Percentiles rank a stretch among this genome's conserved stretches.
phyloP scores from a whole-genome alignment of 2,888 invertebrate species.

The Lycocerus yunnanus region DNA sequence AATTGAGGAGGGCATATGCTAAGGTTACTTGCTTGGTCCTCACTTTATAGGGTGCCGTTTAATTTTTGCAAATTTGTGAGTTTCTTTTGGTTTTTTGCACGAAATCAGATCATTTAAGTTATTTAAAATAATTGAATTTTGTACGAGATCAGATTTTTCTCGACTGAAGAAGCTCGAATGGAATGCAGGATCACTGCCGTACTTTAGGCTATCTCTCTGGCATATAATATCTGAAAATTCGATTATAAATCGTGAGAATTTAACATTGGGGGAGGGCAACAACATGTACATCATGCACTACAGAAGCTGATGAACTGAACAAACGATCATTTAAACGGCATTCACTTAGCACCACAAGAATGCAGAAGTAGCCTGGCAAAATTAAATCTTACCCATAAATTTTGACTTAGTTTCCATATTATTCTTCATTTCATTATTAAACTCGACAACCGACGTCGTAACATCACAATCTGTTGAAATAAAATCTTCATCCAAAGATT shows the following conservation, averaged over 20 bases:
- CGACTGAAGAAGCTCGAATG: background rate
- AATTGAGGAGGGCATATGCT: background rate
- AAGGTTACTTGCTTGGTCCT: background rate
- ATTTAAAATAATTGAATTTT: background rate
- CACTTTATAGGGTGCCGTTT: background rate
- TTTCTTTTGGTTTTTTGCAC: background rate
- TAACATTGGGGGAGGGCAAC: too few species aligned
- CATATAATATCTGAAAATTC: background rate
- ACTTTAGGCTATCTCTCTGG: background rate
- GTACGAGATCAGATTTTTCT: background rate
- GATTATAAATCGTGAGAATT: background rate
- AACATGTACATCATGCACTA: too few species aligned
- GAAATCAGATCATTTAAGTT: background rate
- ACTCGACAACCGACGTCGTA: background rate
- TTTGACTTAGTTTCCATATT: background rate
- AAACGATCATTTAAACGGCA: too few species aligned
- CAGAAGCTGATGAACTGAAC: too few species aligned
- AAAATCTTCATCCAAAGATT: background rate
- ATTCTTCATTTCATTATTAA: background rate
- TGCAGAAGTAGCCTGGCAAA: too few species aligned
- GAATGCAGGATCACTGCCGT: background rate
- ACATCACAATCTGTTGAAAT: background rate
- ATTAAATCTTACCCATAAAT: background rate
- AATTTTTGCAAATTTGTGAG: too few species aligned
- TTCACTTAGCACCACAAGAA: too few species aligned